Evolutionary conservation across 2,797 vertebrate species (phyloP).

Genomic region (Tympanoctomys barrerae): DNA sequence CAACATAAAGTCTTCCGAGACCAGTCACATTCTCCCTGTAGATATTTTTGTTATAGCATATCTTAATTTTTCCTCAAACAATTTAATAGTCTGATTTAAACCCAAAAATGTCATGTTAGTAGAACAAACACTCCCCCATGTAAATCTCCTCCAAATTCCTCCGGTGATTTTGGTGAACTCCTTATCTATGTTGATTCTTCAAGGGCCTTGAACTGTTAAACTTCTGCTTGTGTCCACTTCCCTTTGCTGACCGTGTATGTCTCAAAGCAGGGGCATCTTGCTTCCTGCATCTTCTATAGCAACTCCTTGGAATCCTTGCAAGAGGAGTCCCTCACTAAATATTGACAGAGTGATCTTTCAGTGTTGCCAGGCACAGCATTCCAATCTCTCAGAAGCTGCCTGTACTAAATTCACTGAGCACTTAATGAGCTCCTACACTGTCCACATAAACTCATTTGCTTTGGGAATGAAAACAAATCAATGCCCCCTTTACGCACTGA

Average conservation of each 20-base stretch:
- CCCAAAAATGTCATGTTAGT: background rate
- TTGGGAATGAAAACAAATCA: constrained; percentile 77
- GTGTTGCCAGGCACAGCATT: constrained; percentile 41
- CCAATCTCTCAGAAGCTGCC: constrained; percentile 65
- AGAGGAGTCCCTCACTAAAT: constrained; percentile 48
- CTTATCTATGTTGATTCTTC: background rate
- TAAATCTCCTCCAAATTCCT: background rate
- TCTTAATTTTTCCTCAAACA: background rate
- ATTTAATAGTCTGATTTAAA: background rate
- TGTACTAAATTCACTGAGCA: constrained; percentile 66
- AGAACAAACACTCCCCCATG: background rate
- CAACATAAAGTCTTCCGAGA: background rate
- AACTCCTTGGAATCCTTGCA: constrained; percentile 49
- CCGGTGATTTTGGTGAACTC: background rate
- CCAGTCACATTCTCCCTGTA: background rate
- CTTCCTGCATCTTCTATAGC: background rate
- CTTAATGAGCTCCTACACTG: constrained; percentile 63
- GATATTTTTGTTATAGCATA: background rate
- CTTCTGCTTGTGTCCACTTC: background rate
- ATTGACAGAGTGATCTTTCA: constrained; percentile 58
- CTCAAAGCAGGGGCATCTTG: constrained; percentile 9
- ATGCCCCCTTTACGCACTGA: constrained; percentile 57
- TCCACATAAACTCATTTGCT: constrained; percentile 76
- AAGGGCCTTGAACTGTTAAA: background rate
- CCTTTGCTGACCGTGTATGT: background rate